Evolutionary conservation across 2,797 vertebrate genomes (phyloP).

Genomic region (Etheostoma nigrum): DNA sequence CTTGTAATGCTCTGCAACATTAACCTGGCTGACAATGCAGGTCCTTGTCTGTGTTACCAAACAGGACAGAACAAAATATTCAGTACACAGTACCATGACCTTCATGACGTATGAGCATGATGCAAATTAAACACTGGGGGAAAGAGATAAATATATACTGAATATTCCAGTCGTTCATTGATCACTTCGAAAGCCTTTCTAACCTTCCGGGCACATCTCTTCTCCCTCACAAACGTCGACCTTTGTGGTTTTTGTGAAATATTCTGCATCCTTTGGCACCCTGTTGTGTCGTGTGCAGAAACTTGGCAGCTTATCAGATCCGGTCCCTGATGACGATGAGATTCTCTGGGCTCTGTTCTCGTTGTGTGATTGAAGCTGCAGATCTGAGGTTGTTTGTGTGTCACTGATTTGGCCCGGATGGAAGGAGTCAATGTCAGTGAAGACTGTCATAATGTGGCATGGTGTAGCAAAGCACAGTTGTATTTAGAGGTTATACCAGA

Average conservation of each 20-base stretch:
- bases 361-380: conserved; percentile 70
- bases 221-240: conserved; percentile 22
- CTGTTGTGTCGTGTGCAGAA: conserved; percentile 33
- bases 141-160: conserved; percentile 34
- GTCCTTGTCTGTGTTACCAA: conserved; percentile 37
- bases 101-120: conserved; percentile 32
- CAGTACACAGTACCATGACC: conserved; percentile 29
- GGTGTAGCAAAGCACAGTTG: not conserved
- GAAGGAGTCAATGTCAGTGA: conserved; percentile 51
- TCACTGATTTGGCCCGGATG: conserved; percentile 51
- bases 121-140: conserved; percentile 47
- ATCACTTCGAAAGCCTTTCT: conserved; percentile 25
- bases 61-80: conserved; percentile 35
- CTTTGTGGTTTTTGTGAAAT: conserved; percentile 56
- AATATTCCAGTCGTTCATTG: conserved; percentile 23
- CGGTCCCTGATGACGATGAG: conserved; percentile 58
- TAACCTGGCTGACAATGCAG: conserved; percentile 22
- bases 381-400: conserved; percentile 46
- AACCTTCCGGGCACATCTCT: conserved; percentile 14
- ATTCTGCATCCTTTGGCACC: conserved; percentile 46
- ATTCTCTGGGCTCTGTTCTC: conserved; percentile 42
- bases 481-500: no score
- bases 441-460: conserved; percentile 12
- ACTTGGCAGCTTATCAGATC: conserved; percentile 54
- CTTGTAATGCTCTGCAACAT: conserved; percentile 22